Base-by-base conservation (phyloP, 35 echinoderm and acorn worm species). In the Chiridota heheva region DNA sequence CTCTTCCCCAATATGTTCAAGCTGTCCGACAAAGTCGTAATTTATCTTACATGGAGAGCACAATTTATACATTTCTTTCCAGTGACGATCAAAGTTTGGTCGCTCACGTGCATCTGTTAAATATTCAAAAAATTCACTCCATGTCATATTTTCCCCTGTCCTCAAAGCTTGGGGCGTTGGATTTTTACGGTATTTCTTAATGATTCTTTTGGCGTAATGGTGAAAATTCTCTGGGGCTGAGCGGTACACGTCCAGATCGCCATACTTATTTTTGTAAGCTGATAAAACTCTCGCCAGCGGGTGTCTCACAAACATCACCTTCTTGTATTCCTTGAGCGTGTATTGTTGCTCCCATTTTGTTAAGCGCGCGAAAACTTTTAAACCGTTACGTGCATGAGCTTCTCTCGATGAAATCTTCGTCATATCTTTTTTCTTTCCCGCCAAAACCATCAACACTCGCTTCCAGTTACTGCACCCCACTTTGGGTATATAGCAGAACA, bases 401-500 rank as follows among this genome's bases (percentile, higher is more conserved):
- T 96, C 86, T 33, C 47, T 33, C 22, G 73, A 80, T 2, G 81
- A 73, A 30, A 90, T 86, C 38, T 68, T 74, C 32, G 85, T 82
- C 0, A 65, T 76, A 2, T 27, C 29, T 36, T 81, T 81, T 39
- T 37, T 53, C 2, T 82, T 64, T 0, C 87, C 77, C n/a, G 67
- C 58, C 26, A 96, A 69, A 40, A 96, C 67, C 92, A 90, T 82
- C 4, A 90, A 51, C 18, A 89, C 56, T 4, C 81, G 42, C 39
- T 90, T 96, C 91, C 92, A 96, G 46, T 96, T 86, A 56, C 72
- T 81, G 33, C 86, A 90, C n/a, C 73, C 86, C 43, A 90, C 82
- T 82, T 96, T 90, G 0, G 88, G 81, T n/a, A 86, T 78, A 63
- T 70, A 80, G 41, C 88, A 91, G 36, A 70, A 91, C 30, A 91